A percentile compares a stretch with the other conserved stretches of the same genome.
Evolutionary conservation across 2,888 invertebrate species (phyloP).

Genomic region (Oligia fasciuncula): DNA sequence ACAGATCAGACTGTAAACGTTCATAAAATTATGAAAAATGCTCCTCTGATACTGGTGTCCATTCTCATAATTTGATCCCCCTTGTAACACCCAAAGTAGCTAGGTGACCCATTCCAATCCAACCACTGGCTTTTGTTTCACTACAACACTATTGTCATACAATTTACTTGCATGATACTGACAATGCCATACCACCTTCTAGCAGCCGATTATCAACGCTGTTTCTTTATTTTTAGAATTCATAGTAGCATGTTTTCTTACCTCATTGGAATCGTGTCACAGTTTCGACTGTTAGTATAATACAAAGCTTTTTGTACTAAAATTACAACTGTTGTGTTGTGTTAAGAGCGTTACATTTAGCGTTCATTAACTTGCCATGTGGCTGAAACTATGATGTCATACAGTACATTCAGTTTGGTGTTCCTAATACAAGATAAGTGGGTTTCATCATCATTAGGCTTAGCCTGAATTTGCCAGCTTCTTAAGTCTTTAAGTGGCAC

Average conservation of each 20-base stretch:
- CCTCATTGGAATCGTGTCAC: slow-evolving; percentile 39
- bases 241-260: slow-evolving; percentile 18
- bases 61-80: background rate
- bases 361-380: slow-evolving; percentile 71
- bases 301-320: slow-evolving; percentile 51
- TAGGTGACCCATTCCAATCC: background rate
- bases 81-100: background rate
- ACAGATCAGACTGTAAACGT: too few relatives aligned
- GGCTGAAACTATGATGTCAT: slow-evolving; percentile 70
- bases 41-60: background rate
- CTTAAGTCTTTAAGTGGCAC: background rate
- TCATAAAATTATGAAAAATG: too few relatives aligned
- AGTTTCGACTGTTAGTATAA: slow-evolving; percentile 50
- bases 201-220: slow-evolving; percentile 24
- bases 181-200: slow-evolving; percentile 14
- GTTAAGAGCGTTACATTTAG: slow-evolving; percentile 69
- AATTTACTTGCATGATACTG: slow-evolving; percentile 31
- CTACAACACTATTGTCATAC: slow-evolving; percentile 19
- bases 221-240: slow-evolving; percentile 7
- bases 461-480: background rate
- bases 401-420: slow-evolving; percentile 1
- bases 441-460: slow-evolving; percentile 9
- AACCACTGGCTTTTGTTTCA: slow-evolving; percentile 19
- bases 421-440: background rate
- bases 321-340: slow-evolving; percentile 51